A percentile compares a stretch with the other conserved stretches of the same genome.
These are phyloP conservation scores for Enteromius argenteus DNA, from an alignment of 2,797 vertebrate genomes.

Conservation along the genomic window DNA sequence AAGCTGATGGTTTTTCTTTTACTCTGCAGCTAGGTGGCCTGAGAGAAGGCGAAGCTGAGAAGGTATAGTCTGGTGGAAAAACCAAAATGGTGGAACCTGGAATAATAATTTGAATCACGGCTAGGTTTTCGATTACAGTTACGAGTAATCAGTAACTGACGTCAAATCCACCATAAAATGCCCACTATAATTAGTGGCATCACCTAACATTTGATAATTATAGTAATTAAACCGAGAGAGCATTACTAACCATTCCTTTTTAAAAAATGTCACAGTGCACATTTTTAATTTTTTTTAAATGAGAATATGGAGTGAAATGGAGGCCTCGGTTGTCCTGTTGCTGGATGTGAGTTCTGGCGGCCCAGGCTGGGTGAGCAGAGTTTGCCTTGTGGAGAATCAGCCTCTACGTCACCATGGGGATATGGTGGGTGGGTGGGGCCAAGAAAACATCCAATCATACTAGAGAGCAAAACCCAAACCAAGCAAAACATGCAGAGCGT, in stretches of 20 bases:
- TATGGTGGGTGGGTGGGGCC: slow-evolving; percentile 18
- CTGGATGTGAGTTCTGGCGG: slow-evolving; percentile 70
- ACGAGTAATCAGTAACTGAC: slow-evolving; percentile 76
- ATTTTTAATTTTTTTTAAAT: background rate
- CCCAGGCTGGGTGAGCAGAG: slow-evolving; percentile 68
- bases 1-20: slow-evolving; percentile 60
- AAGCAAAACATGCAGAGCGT: slow-evolving; percentile 11
- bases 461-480: background rate
- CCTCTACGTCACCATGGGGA: slow-evolving; percentile 52
- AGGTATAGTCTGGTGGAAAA: slow-evolving; percentile 76
- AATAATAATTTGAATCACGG: slow-evolving; percentile 29
- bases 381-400: slow-evolving; percentile 78
- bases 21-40: slow-evolving; percentile 73
- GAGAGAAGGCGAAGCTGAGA: slow-evolving; percentile 72
- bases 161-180: slow-evolving; percentile 45
- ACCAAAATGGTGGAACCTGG: slow-evolving; percentile 48
- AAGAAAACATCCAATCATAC: slow-evolving; percentile 47
- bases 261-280: background rate
- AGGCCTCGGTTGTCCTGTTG: slow-evolving; percentile 72
- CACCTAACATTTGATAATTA: slow-evolving; percentile 72
- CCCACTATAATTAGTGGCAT: slow-evolving; percentile 62
- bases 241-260: slow-evolving; percentile 66
- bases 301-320: background rate
- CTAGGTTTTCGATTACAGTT: slow-evolving; percentile 53
- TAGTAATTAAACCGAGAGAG: slow-evolving; percentile 64